Evolutionary conservation across 2,797 vertebrate species (phyloP).

Genomic region (Paguma larvata): DNA sequence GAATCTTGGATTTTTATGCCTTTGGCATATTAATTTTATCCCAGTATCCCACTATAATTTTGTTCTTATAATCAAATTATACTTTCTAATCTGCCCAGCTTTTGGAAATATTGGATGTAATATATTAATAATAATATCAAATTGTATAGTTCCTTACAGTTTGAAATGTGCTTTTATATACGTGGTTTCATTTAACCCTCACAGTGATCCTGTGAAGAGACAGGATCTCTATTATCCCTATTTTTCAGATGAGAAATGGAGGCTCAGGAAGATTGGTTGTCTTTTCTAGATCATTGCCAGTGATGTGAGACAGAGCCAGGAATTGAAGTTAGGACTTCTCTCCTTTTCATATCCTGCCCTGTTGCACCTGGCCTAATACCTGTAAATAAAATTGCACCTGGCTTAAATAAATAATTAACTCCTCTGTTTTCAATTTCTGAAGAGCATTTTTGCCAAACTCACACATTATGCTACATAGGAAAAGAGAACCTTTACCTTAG

Average conservation of each 20-base stretch:
- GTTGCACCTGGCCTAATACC: not conserved
- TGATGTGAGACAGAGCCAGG: slow-evolving; percentile 24
- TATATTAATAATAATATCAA: slow-evolving; percentile 48
- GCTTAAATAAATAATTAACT: not conserved
- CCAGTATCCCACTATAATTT: slow-evolving; percentile 9
- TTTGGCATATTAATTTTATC: slow-evolving; percentile 46
- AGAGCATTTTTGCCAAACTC: slow-evolving; percentile 53
- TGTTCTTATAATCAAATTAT: slow-evolving; percentile 56
- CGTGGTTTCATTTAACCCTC: slow-evolving; percentile 55
- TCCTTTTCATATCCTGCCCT: not conserved
- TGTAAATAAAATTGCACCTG: not conserved
- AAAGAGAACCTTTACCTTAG: slow-evolving; percentile 42
- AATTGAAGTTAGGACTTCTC: not conserved
- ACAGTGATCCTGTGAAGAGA: slow-evolving; percentile 32
- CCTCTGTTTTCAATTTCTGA: slow-evolving; percentile 12
- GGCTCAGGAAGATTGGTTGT: not conserved
- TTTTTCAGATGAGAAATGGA: slow-evolving; percentile 63
- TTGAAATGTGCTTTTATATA: slow-evolving; percentile 57
- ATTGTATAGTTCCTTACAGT: slow-evolving; percentile 27
- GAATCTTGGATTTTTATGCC: slow-evolving; percentile 16
- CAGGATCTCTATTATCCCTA: slow-evolving; percentile 1
- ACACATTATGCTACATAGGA: not conserved
- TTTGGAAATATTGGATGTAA: slow-evolving; percentile 48
- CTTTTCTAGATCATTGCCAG: slow-evolving; percentile 16
- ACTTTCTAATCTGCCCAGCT: slow-evolving; percentile 32